A percentile compares a stretch with the other conserved stretches of the same genome.
Conservation (phyloP, 2,113 vertebrate genomes). For the Mungos mungo region DNA sequence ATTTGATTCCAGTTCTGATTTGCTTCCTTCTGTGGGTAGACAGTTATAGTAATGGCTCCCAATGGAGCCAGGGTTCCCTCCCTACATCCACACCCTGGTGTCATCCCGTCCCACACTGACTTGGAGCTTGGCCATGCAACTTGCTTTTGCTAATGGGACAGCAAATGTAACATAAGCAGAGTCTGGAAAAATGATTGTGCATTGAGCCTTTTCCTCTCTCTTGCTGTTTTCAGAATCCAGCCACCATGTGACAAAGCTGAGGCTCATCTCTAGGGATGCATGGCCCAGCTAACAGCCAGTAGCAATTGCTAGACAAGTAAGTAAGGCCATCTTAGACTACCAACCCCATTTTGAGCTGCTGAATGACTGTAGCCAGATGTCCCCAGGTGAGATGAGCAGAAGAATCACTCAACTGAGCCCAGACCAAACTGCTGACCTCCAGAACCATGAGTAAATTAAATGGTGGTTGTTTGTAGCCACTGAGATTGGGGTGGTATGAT, state of each 20-base stretch:
- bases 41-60: conserved; percentile 32
- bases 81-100: background rate
- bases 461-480: background rate
- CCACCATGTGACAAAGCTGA: background rate
- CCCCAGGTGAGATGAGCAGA: background rate
- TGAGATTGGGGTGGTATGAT: background rate
- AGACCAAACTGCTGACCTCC: background rate
- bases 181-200: background rate
- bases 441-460: background rate
- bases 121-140: background rate
- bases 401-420: background rate
- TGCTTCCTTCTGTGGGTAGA: conserved; percentile 65
- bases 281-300: background rate
- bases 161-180: conserved; percentile 23
- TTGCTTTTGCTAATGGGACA: conserved; percentile 18
- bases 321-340: background rate
- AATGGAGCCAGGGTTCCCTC: background rate
- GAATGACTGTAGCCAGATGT: background rate
- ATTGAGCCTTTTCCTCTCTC: background rate
- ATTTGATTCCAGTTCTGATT: conserved; percentile 14
- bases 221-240: conserved; percentile 15
- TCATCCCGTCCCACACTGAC: background rate
- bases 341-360: background rate
- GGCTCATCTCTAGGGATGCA: background rate
- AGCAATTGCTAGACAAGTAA: background rate